Evolutionary conservation across 2,113 vertebrate genomes (phyloP).

Genomic region (Psettodes erumei): DNA sequence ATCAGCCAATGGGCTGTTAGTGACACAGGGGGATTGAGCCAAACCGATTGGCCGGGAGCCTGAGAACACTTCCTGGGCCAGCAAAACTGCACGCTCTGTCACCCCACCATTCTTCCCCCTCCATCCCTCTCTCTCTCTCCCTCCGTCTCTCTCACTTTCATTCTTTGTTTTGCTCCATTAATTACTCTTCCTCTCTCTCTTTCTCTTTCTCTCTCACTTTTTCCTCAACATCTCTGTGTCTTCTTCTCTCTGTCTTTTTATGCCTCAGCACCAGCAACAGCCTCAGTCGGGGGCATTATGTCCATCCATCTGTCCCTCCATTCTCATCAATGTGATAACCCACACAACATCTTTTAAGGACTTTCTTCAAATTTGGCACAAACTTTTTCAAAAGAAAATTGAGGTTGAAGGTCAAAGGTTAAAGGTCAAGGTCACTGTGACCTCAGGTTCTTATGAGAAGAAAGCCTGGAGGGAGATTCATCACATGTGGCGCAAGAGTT

Average conservation of each 20-base stretch:
- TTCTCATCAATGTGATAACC: neutral
- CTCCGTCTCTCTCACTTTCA: conserved; percentile 32
- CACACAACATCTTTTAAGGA: too few relatives aligned
- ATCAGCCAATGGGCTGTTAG: conserved; percentile 80
- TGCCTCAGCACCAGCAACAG: too few relatives aligned
- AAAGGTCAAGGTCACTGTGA: neutral
- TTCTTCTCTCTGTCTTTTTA: conserved; percentile 5
- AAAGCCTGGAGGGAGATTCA: too few relatives aligned
- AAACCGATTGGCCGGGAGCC: conserved; percentile 80
- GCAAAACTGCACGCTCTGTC: conserved; percentile 78
- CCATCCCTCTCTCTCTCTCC: conserved; percentile 35
- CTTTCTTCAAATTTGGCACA: too few relatives aligned
- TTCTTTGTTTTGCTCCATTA: conserved; percentile 48
- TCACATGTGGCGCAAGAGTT: too few relatives aligned
- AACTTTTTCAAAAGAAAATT: too few relatives aligned
- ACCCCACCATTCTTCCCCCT: conserved; percentile 54
- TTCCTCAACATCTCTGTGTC: conserved; percentile 19
- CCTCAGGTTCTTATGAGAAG: too few relatives aligned
- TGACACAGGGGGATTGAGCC: conserved; percentile 73
- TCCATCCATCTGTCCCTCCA: too few relatives aligned
- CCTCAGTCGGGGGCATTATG: too few relatives aligned
- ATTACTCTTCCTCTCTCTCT: conserved; percentile 43
- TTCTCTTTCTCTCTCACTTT: conserved; percentile 4
- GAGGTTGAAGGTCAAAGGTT: neutral
- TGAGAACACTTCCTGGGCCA: conserved; percentile 80